Conservation (phyloP, 1,140 invertebrate genomes). For the Sycophila sp. region DNA sequence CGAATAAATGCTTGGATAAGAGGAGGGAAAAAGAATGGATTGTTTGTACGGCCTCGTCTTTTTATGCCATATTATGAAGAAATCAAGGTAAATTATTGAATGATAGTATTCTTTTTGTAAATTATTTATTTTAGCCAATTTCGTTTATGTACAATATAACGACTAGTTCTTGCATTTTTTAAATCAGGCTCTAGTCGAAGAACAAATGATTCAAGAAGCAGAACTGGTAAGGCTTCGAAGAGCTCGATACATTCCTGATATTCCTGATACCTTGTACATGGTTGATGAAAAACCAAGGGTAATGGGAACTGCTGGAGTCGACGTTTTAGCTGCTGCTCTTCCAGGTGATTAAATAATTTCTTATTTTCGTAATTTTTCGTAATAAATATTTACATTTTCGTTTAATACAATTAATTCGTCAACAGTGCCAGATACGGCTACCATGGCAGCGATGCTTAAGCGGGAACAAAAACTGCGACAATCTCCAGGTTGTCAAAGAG, state of each 20-base stretch:
- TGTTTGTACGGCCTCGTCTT: constrained; percentile 85
- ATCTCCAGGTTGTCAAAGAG: constrained; percentile 81
- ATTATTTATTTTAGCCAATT: constrained; percentile 19
- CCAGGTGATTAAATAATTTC: constrained; percentile 61
- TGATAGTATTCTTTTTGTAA: constrained; percentile 28
- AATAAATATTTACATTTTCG: constrained; percentile 4
- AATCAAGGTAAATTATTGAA: constrained; percentile 76
- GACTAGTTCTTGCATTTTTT: constrained; percentile 7
- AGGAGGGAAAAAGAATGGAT: constrained; percentile 79
- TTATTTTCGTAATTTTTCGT: neutral
- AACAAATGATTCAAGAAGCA: constrained; percentile 82
- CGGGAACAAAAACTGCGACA: constrained; percentile 86
- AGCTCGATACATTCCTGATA: constrained; percentile 77
- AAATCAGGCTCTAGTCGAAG: constrained; percentile 80
- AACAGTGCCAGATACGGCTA: constrained; percentile 77
- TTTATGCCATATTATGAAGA: constrained; percentile 96
- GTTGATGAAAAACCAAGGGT: constrained; percentile 75
- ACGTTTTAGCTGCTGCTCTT: constrained; percentile 70
- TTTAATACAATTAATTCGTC: constrained; percentile 35
- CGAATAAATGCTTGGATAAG: constrained; percentile 89
- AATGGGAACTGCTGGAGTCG: constrained; percentile 73
- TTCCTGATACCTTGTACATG: constrained; percentile 96
- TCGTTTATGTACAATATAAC: constrained; percentile 1
- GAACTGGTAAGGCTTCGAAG: constrained; percentile 79
- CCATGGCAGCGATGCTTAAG: constrained; percentile 84